Conservation (phyloP, 2,888 invertebrate species). For the Agrochola litura region DNA sequence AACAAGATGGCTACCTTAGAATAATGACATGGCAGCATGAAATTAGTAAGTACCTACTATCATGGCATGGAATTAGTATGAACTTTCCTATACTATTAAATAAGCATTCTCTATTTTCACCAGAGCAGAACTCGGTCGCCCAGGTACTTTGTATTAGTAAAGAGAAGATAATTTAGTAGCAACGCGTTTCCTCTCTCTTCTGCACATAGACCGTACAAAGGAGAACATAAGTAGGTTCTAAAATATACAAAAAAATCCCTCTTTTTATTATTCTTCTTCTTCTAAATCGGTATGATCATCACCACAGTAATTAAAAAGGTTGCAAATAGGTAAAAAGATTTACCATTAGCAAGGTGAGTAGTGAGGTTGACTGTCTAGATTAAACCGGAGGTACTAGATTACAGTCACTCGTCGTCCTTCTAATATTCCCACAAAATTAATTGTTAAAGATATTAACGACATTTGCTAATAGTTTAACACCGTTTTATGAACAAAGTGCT, state of each 20-base stretch:
- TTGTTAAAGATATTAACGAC: conserved; percentile 28
- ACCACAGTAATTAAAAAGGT: background rate
- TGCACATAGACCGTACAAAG: background rate
- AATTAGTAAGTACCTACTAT: too few relatives aligned
- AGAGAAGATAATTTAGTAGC: background rate
- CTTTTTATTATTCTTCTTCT: background rate
- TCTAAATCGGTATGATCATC: background rate
- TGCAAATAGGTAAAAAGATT: background rate
- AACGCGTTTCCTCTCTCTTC: background rate
- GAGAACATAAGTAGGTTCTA: background rate
- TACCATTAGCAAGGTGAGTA: too few relatives aligned
- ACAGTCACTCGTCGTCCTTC: background rate
- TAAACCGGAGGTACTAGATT: background rate
- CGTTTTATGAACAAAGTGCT: conserved; percentile 32
- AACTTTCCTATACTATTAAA: too few relatives aligned
- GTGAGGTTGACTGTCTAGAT: too few relatives aligned
- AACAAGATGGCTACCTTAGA: too few relatives aligned
- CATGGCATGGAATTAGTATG: too few relatives aligned
- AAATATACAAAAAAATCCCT: background rate
- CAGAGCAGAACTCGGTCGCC: too few relatives aligned
- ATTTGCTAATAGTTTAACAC: conserved; percentile 37
- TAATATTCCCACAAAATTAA: background rate
- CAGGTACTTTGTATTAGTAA: too few relatives aligned
- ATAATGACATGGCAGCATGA: too few relatives aligned
- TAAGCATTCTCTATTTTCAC: too few relatives aligned